phyloP scores from a whole-genome alignment of 1,140 invertebrate genomes.

The Leptopilina clavipes region DNA sequence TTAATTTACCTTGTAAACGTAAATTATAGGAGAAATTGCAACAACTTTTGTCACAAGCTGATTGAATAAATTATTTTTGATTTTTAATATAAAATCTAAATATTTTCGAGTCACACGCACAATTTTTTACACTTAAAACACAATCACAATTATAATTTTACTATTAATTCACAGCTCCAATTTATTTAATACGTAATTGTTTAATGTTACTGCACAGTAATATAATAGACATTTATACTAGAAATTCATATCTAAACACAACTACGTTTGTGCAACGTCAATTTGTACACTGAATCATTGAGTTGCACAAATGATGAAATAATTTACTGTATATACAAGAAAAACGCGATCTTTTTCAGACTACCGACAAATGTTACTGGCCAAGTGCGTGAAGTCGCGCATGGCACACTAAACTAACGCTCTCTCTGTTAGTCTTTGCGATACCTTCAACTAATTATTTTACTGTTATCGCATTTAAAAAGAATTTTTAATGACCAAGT shows the following conservation, averaged over 20 bases:
- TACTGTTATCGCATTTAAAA: too few species aligned
- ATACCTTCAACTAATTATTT: not conserved
- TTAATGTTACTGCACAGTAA: not conserved
- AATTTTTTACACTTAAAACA: too few species aligned
- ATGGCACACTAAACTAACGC: not conserved
- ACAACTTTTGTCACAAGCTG: not conserved
- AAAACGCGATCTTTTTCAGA: not conserved
- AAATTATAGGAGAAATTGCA: not conserved
- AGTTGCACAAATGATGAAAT: not conserved
- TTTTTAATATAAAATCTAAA: too few species aligned
- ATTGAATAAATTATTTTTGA: too few species aligned
- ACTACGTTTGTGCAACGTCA: not conserved
- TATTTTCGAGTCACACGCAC: too few species aligned
- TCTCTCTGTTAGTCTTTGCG: not conserved
- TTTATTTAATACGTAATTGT: not conserved
- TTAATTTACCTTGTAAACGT: constrained; percentile 8
- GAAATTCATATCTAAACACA: not conserved
- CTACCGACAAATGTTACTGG: not conserved
- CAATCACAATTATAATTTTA: too few species aligned
- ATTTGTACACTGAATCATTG: not conserved
- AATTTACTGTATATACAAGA: constrained; percentile 2
- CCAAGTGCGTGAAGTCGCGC: not conserved
- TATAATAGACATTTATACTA: not conserved
- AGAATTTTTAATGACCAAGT: too few species aligned
- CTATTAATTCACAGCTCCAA: too few species aligned